phyloP scores from a whole-genome alignment of 30 jellyfish, hydroid and myxozoan species.

The Catostylus mosaicus region DNA sequence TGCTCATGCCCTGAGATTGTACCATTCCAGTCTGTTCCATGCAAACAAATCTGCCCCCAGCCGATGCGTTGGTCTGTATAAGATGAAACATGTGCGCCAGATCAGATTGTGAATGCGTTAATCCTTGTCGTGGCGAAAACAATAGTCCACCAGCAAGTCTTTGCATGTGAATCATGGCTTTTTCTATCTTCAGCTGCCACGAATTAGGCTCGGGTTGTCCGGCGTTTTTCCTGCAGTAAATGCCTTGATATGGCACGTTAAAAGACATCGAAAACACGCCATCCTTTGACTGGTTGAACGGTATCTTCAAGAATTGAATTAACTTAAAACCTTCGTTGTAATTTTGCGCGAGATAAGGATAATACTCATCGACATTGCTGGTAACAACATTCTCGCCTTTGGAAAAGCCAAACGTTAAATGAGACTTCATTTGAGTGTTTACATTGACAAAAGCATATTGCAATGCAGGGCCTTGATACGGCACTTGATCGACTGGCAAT shows the following conservation, averaged over 20 bases:
- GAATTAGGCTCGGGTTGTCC: not conserved
- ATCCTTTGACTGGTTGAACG: not conserved
- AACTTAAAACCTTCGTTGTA: conserved; percentile 50
- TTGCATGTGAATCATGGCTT: conserved; percentile 33
- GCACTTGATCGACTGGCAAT: conserved; percentile 63
- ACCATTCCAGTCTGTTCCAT: conserved; percentile 64
- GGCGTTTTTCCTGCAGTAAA: not conserved
- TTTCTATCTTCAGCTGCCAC: conserved; percentile 53
- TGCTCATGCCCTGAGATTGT: conserved; percentile 46
- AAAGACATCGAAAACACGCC: conserved; percentile 26
- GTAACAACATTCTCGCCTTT: conserved; percentile 31
- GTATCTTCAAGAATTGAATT: conserved; percentile 49
- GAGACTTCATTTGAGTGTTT: not conserved
- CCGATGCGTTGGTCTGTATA: conserved; percentile 12
- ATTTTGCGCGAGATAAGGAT: conserved; percentile 30
- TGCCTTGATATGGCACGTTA: conserved; percentile 2
- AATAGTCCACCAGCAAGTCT: conserved; percentile 35
- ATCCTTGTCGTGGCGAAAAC: conserved; percentile 1
- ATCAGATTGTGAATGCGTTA: not conserved
- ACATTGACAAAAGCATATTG: conserved; percentile 41
- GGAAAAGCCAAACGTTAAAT: conserved; percentile 23
- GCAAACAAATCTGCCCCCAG: conserved; percentile 63
- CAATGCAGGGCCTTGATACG: conserved; percentile 45
- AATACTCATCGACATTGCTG: conserved; percentile 56
- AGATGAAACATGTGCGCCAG: conserved; percentile 26